phyloP scores from a whole-genome alignment of 2,113 vertebrate genomes.

The Cyprinus carpio region DNA sequence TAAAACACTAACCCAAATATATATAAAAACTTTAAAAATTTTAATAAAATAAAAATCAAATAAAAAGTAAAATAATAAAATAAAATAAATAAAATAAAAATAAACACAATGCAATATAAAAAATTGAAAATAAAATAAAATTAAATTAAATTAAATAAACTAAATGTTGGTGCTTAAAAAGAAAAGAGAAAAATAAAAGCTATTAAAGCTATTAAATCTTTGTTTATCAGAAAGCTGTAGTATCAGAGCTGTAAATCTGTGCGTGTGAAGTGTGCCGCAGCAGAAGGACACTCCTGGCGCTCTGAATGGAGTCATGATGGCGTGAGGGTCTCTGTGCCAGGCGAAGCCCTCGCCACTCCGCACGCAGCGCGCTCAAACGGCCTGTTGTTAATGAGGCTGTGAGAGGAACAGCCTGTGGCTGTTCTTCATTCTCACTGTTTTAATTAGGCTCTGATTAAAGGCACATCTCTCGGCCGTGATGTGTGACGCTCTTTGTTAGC shows the following conservation, averaged over 20 bases:
- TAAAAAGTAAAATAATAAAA: neutral
- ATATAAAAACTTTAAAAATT: too few species aligned
- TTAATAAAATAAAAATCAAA: neutral
- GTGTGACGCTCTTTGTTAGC: constrained; percentile 59
- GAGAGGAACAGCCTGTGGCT: constrained; percentile 70
- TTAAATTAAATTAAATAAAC: too few species aligned
- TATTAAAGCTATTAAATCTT: too few species aligned
- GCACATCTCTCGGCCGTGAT: constrained; percentile 59
- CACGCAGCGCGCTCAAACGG: constrained; percentile 65
- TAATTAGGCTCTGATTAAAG: constrained; percentile 79
- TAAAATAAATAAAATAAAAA: too few species aligned
- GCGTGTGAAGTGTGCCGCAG: too few species aligned
- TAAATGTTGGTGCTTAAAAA: neutral
- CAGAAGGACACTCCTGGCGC: neutral
- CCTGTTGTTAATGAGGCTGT: constrained; percentile 73
- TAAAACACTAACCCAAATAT: too few species aligned
- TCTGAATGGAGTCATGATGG: neutral
- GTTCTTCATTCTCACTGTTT: constrained; percentile 78
- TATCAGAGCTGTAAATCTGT: too few species aligned
- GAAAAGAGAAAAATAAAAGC: neutral
- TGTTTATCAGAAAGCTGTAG: too few species aligned
- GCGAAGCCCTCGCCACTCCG: constrained; percentile 76
- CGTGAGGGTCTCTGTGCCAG: constrained; percentile 71
- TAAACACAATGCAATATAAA: too few species aligned
- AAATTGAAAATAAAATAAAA: too few species aligned